phyloP scores from a whole-genome alignment of 2,888 invertebrate species.

The Callyntrura guangdongensis region DNA sequence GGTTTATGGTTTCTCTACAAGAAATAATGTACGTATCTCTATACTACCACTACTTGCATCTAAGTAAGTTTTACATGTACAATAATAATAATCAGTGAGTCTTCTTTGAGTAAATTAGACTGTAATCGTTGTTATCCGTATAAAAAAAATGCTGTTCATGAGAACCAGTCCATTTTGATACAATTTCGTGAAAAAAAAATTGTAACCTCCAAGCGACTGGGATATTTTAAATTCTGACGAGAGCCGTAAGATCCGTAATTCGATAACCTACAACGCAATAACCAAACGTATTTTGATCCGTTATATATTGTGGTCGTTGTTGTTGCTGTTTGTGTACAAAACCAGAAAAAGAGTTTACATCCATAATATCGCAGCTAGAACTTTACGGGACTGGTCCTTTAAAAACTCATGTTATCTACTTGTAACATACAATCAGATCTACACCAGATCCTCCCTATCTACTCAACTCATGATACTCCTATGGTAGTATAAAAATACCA shows the following conservation, averaged over 20 bases:
- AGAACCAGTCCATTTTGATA: conserved; percentile 64
- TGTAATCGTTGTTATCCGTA: conserved; percentile 65
- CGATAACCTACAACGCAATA: neutral
- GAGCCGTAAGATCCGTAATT: neutral
- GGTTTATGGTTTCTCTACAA: conserved; percentile 71
- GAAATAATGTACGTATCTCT: conserved; percentile 48
- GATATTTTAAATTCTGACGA: conserved; percentile 29
- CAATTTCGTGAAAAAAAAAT: neutral
- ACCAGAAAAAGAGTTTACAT: conserved; percentile 15
- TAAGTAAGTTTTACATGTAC: conserved; percentile 42
- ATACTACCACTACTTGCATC: conserved; percentile 71
- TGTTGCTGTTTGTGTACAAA: conserved; percentile 13
- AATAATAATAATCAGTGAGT: conserved; percentile 45
- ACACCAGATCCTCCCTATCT: neutral
- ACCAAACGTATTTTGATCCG: conserved; percentile 1
- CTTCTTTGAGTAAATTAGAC: conserved; percentile 64
- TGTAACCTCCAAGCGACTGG: neutral
- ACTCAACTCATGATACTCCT: neutral
- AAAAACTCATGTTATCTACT: conserved; percentile 16
- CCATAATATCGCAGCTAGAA: conserved; percentile 53
- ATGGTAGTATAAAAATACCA: neutral
- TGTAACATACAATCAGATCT: neutral
- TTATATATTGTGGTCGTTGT: conserved; percentile 31
- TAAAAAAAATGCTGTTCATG: conserved; percentile 59
- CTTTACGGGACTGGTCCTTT: conserved; percentile 70